Base-by-base conservation (phyloP, 2,113 vertebrate species). In the Labeo rohita region DNA sequence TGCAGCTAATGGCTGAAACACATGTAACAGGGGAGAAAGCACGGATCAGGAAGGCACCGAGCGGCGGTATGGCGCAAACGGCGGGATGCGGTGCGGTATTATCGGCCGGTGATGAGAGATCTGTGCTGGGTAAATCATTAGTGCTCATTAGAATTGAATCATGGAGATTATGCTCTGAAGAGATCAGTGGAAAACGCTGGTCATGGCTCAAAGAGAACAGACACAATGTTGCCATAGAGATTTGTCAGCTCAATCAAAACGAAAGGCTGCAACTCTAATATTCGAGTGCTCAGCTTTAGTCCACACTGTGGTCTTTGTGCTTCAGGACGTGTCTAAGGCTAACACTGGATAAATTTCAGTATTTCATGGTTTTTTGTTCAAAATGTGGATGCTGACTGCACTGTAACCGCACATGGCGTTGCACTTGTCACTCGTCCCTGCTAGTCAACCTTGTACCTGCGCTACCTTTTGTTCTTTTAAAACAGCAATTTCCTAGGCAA, bases 1-100 rank as follows among this genome's bases (percentile, higher is more conserved):
- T 89, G 84, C 86, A 85, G 82, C 87, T 88, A 90, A 88, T 91
- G 87, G 85, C 49, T 83, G 85, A 89, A 90, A 85, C 86, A 92
- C 79, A 68, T 83, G 80, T 50, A 65, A 54, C 80, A 65, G 36
- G 49, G 72, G 16, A 83, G 34, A 72, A 84, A 23, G 72, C 61
- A 78, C 70, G 43, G 72, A 50, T 56, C n/a, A 2, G 8, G 59
- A 36, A 79, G n/a, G 50, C 28, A 2, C 34, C 6, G 59, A 49
- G 73, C 39, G 56, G 65, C 39, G 73, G 34, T 43, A 52, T 59
- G 34, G 77, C n/a, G 52, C 59, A 76, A 84, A 59, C 59, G 50
- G 75, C 43, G 76, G 86, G 80, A 72, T 82, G 70, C 34, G 63
- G 73, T 21, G 13, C 70, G 68, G 72, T 47, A 73, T 61, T 43